Evolutionary conservation across 2,113 vertebrate species (phyloP).

Genomic region (Gambusia holbrooki): DNA sequence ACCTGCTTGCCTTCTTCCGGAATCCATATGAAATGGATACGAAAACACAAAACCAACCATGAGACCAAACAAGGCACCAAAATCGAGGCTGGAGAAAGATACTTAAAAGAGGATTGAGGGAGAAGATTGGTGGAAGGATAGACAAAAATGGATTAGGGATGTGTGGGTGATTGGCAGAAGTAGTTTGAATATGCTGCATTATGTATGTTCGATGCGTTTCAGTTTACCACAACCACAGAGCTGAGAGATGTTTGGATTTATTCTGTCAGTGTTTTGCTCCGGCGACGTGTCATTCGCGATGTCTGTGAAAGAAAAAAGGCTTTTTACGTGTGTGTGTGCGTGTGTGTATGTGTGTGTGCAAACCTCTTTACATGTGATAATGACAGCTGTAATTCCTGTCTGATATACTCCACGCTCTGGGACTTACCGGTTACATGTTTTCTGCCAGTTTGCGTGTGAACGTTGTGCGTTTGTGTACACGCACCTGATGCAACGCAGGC

Average conservation of each 20-base stretch:
- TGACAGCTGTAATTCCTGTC: slow-evolving; percentile 74
- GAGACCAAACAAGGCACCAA: neutral
- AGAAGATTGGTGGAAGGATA: slow-evolving; percentile 63
- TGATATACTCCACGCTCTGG: slow-evolving; percentile 66
- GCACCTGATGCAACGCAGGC: slow-evolving; percentile 30
- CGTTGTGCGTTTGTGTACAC: slow-evolving; percentile 46
- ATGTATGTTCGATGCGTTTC: slow-evolving; percentile 43
- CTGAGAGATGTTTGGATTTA: slow-evolving; percentile 55
- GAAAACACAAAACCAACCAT: slow-evolving; percentile 28
- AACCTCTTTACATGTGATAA: slow-evolving; percentile 71
- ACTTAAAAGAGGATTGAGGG: slow-evolving; percentile 39
- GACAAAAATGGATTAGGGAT: slow-evolving; percentile 70
- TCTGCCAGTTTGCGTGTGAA: slow-evolving; percentile 40
- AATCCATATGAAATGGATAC: slow-evolving; percentile 43
- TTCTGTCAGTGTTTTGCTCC: slow-evolving; percentile 52
- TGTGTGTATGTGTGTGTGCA: slow-evolving; percentile 30
- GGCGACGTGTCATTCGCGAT: slow-evolving; percentile 43
- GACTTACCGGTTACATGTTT: slow-evolving; percentile 56
- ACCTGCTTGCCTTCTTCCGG: slow-evolving; percentile 9
- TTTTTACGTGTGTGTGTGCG: slow-evolving; percentile 39
- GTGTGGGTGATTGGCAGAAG: slow-evolving; percentile 64
- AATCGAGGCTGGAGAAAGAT: slow-evolving; percentile 37
- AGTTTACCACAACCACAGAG: slow-evolving; percentile 52
- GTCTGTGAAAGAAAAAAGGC: slow-evolving; percentile 58
- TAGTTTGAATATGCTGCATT: slow-evolving; percentile 38